Evolutionary conservation across 2,888 invertebrate genomes (phyloP).

Genomic region (Fissipunctia ypsillon): DNA sequence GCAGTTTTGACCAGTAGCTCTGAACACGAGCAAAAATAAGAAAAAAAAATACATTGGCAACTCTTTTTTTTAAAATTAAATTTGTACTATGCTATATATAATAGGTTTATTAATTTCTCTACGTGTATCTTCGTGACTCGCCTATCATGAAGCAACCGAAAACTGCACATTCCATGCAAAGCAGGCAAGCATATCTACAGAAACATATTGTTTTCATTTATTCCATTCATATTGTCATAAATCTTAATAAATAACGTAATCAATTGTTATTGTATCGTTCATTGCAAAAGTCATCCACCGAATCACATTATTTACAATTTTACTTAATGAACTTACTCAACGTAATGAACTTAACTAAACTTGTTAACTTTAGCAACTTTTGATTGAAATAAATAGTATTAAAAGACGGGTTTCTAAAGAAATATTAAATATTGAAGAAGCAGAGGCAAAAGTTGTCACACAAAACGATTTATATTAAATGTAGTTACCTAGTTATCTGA

Average conservation of each 20-base stretch:
- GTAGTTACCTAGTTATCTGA: background rate
- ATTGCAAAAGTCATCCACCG: constrained; percentile 8
- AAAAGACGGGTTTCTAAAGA: background rate
- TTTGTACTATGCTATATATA: no score
- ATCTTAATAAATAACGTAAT: constrained; percentile 30
- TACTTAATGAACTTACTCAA: background rate
- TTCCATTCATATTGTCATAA: constrained; percentile 34
- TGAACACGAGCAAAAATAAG: no score
- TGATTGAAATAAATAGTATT: background rate
- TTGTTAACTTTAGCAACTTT: background rate
- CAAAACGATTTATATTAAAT: background rate
- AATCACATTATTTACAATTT: background rate
- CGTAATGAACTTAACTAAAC: background rate
- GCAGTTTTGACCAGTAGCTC: no score
- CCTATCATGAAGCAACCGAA: no score
- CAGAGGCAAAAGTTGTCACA: background rate
- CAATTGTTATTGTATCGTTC: constrained; percentile 34
- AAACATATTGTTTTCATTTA: constrained; percentile 7
- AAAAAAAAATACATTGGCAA: no score
- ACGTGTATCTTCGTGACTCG: no score
- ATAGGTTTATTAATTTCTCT: no score
- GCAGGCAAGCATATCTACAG: background rate
- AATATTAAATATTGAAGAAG: background rate
- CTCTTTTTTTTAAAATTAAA: no score
- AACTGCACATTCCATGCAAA: background rate